These are phyloP conservation scores for Agrochola lota DNA, from an alignment of 2,888 invertebrate genomes.

Conservation along the genomic window DNA sequence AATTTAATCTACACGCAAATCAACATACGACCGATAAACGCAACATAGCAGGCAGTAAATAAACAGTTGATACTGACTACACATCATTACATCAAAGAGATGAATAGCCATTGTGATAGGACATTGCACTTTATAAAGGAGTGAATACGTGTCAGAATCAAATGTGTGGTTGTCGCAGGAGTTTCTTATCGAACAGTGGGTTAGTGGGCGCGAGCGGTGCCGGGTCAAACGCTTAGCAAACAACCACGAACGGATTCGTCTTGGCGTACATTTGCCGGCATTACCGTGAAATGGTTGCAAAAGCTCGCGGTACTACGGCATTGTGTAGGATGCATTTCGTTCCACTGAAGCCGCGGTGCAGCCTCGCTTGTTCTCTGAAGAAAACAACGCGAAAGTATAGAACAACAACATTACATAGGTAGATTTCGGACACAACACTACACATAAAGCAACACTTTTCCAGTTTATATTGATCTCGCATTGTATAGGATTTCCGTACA, in stretches of 20 bases:
- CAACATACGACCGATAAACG: conserved; percentile 72
- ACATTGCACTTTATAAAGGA: conserved; percentile 79
- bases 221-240: conserved; percentile 88
- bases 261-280: conserved; percentile 81
- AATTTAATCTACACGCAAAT: conserved; percentile 63
- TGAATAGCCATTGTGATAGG: conserved; percentile 80
- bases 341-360: conserved; percentile 75
- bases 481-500: too few relatives aligned
- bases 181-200: conserved; percentile 85
- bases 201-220: conserved; percentile 86
- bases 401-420: neutral
- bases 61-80: conserved; percentile 89
- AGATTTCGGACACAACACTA: neutral
- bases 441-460: too few relatives aligned
- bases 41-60: conserved; percentile 82
- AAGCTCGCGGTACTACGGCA: conserved; percentile 75
- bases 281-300: conserved; percentile 83
- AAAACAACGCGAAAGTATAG: conserved; percentile 23
- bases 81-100: conserved; percentile 88
- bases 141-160: conserved; percentile 78
- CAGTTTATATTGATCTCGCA: too few relatives aligned
- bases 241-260: conserved; percentile 82
- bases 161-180: conserved; percentile 62
- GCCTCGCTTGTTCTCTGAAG: conserved; percentile 65
- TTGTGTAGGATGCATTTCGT: conserved; percentile 76